Conservation (phyloP, 2,888 invertebrate species). For the Flexamia atlantica region DNA sequence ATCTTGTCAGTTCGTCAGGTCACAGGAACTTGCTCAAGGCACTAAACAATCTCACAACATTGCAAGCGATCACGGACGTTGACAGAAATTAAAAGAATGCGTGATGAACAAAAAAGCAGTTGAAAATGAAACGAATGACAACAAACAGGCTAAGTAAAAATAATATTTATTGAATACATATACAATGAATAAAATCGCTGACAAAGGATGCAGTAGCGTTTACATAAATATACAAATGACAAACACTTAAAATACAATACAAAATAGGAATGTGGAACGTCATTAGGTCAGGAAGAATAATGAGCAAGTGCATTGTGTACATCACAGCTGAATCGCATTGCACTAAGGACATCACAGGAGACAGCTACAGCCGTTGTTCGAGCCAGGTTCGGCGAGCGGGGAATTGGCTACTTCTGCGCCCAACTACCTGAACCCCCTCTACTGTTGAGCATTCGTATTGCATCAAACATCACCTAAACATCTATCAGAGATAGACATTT, state of each 20-base stretch:
- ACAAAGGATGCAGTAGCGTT: constrained; percentile 35
- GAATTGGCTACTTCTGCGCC: no score
- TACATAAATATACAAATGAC: constrained; percentile 14
- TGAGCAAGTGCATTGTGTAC: constrained; percentile 37
- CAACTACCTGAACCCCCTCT: no score
- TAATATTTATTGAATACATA: constrained; percentile 51
- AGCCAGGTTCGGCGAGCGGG: background rate
- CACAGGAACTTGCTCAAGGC: no score
- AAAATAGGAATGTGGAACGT: constrained; percentile 45
- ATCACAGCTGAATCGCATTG: no score
- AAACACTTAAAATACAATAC: constrained; percentile 33
- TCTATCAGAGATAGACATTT: no score
- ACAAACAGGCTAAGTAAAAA: constrained; percentile 54
- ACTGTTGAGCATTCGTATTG: background rate
- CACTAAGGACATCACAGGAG: constrained; percentile 33
- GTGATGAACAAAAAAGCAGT: background rate
- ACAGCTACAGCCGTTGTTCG: background rate
- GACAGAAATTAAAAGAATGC: background rate
- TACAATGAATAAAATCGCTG: constrained; percentile 38
- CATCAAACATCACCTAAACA: background rate
- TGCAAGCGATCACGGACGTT: background rate
- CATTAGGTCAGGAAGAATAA: background rate
- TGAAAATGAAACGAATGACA: constrained; percentile 12
- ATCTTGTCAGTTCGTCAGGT: no score
- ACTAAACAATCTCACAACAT: background rate